Conservation (phyloP, 64 coral and sea anemone species). For the Stichodactyla mertensii region DNA sequence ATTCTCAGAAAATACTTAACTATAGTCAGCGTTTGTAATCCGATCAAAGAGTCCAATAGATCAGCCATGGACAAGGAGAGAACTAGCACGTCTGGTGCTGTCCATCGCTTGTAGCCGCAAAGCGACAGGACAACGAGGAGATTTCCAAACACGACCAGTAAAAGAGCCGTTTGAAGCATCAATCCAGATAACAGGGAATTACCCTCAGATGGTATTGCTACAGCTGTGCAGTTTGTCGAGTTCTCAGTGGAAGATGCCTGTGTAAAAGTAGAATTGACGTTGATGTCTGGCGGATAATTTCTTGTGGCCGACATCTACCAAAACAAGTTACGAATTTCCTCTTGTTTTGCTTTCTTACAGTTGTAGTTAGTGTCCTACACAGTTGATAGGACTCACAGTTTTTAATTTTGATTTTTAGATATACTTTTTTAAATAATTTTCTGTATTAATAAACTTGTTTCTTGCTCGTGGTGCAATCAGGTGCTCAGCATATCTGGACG, state of each 20-base stretch:
- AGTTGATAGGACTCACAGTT: not conserved
- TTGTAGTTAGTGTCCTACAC: not conserved
- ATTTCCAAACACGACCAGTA: conserved; percentile 49
- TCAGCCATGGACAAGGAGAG: conserved; percentile 80
- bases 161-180: conserved; percentile 41
- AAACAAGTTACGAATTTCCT: not conserved
- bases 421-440: not conserved
- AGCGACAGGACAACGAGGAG: conserved; percentile 51
- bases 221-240: not conserved
- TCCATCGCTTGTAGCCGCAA: conserved; percentile 53
- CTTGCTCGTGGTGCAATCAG: not conserved
- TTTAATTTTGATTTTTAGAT: not conserved
- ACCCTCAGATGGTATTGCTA: not conserved
- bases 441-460: not conserved
- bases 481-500: not conserved
- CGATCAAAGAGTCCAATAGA: conserved; percentile 59
- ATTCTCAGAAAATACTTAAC: conserved; percentile 62
- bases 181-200: conserved; percentile 26
- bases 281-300: not conserved
- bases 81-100: conserved; percentile 60
- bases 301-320: not conserved
- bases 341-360: not conserved
- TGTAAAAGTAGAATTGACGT: not conserved
- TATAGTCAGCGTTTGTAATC: conserved; percentile 62
- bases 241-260: not conserved